Percentiles rank a stretch among this genome's conserved stretches.
Conservation (phyloP, 1,140 invertebrate species). For the Solenopsis invicta region DNA sequence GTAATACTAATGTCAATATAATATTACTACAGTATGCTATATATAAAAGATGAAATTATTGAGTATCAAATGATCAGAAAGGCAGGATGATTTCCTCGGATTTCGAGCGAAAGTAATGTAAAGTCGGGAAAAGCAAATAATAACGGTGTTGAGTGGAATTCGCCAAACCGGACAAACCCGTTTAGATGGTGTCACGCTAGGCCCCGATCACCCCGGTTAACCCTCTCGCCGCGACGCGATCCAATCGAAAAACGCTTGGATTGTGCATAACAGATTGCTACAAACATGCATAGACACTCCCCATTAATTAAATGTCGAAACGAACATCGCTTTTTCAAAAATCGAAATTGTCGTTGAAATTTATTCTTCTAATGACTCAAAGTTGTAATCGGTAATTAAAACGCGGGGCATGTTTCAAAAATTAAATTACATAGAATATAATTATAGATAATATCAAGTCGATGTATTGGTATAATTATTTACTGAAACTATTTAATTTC, state of each 20-base stretch:
- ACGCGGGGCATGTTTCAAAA: not conserved
- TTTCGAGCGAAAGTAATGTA: conserved; percentile 53
- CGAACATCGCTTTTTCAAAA: not conserved
- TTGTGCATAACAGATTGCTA: not conserved
- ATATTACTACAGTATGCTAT: not conserved
- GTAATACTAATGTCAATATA: not conserved
- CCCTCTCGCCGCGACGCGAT: conserved; percentile 35
- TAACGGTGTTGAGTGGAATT: conserved; percentile 54
- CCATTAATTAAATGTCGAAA: conserved; percentile 1
- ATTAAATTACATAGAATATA: not conserved
- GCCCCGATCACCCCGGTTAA: conserved; percentile 46
- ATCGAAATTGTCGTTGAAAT: not conserved
- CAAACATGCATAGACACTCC: not conserved
- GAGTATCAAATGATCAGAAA: not conserved
- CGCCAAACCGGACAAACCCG: conserved; percentile 59
- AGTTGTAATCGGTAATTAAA: not conserved
- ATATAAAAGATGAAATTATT: conserved; percentile 17
- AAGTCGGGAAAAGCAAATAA: conserved; percentile 55
- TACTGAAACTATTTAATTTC: not conserved
- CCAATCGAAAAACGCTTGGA: conserved; percentile 22
- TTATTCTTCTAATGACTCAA: not conserved
- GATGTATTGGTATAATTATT: not conserved
- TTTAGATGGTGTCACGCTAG: conserved; percentile 49
- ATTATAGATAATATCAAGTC: too few relatives aligned
- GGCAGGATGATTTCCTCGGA: conserved; percentile 17